phyloP scores from a whole-genome alignment of 2,888 invertebrate genomes.

The Parasteatoda lunata region DNA sequence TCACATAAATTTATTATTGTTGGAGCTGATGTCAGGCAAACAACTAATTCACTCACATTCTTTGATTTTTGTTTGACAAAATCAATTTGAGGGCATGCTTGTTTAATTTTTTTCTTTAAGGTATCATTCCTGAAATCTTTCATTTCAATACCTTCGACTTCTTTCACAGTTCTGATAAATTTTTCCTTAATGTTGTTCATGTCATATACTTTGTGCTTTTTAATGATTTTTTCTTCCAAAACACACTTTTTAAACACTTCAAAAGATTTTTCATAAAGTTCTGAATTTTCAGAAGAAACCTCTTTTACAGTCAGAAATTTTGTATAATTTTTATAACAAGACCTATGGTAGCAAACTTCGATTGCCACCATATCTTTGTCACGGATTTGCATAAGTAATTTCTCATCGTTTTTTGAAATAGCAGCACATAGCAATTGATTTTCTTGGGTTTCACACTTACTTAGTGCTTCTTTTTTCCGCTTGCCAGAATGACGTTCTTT shows the following conservation, averaged over 20 bases:
- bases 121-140: not conserved
- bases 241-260: not conserved
- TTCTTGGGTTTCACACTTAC: no score
- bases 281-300: not conserved
- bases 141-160: constrained; percentile 10
- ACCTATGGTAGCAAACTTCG: constrained; percentile 1
- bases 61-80: not conserved
- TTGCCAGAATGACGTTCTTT: no score
- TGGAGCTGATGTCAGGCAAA: not conserved
- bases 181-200: not conserved
- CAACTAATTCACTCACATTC: not conserved
- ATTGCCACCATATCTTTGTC: constrained; percentile 5
- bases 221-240: constrained; percentile 14
- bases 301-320: constrained; percentile 4
- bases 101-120: no score
- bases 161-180: not conserved
- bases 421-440: no score
- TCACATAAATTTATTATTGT: not conserved
- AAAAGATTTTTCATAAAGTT: constrained; percentile 1
- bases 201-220: not conserved
- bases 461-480: no score
- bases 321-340: not conserved
- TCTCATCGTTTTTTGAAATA: no score
- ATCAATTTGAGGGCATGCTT: not conserved
- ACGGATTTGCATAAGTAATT: no score